These are phyloP conservation scores for Camponotus vicinus DNA, from an alignment of 1,140 invertebrate species.

Conservation along the genomic window DNA sequence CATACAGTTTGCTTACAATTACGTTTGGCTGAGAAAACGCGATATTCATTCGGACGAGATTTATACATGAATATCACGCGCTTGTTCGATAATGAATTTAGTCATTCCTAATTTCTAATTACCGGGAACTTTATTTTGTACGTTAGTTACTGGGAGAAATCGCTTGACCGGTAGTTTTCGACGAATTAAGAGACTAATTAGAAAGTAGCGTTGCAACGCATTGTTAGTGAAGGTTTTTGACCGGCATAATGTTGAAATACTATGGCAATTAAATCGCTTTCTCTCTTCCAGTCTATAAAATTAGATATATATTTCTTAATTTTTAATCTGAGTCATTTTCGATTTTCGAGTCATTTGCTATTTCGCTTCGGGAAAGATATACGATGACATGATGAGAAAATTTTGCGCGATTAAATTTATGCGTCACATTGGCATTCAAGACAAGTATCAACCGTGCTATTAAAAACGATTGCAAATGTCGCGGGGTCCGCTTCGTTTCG, in stretches of 20 bases:
- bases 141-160: constrained; percentile 15
- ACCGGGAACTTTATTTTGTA: neutral
- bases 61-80: constrained; percentile 18
- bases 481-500: constrained; percentile 41
- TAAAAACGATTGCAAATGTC: constrained; percentile 37
- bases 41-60: neutral
- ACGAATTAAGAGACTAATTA: constrained; percentile 49
- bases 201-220: constrained; percentile 51
- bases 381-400: neutral
- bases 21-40: neutral
- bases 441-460: neutral
- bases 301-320: neutral
- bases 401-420: constrained; percentile 9
- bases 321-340: constrained; percentile 17
- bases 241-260: constrained; percentile 7
- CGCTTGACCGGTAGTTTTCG: constrained; percentile 47
- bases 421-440: neutral
- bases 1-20: neutral
- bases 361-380: neutral
- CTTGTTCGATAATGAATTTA: constrained; percentile 9
- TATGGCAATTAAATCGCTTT: neutral
- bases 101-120: constrained; percentile 27
- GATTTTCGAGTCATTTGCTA: too few species aligned
- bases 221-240: constrained; percentile 27
- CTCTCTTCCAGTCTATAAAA: neutral